Evolutionary conservation across 2,888 invertebrate species (phyloP).

Genomic region (Tineola bisselliella): DNA sequence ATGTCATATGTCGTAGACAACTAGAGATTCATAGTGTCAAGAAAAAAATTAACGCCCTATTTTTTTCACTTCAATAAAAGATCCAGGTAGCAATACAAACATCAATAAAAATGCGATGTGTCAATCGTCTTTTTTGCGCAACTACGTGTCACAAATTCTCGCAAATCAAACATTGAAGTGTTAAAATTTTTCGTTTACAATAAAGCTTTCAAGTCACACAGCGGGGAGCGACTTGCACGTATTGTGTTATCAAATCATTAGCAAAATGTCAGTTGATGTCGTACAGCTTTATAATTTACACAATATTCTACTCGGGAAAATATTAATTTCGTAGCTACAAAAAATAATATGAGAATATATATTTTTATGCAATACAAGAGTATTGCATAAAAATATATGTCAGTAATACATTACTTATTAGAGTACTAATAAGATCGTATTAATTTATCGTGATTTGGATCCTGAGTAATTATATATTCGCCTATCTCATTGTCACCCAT

Average conservation of each 20-base stretch:
- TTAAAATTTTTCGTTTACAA: constrained; percentile 57
- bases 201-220: constrained; percentile 42
- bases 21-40: neutral
- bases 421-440: too few relatives aligned
- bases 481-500: neutral
- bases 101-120: constrained; percentile 61
- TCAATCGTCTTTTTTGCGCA: constrained; percentile 49
- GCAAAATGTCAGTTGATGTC: constrained; percentile 26
- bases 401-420: too few relatives aligned
- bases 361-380: too few relatives aligned
- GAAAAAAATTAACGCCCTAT: constrained; percentile 34
- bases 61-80: constrained; percentile 39
- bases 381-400: too few relatives aligned
- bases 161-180: constrained; percentile 66
- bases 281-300: neutral
- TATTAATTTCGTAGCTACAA: too few relatives aligned
- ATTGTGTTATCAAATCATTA: constrained; percentile 55
- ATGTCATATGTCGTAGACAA: constrained; percentile 39
- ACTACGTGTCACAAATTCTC: constrained; percentile 52
- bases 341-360: too few relatives aligned
- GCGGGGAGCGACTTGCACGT: constrained; percentile 37
- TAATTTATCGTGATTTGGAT: neutral
- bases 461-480: neutral
- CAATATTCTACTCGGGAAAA: neutral
- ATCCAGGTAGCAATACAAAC: constrained; percentile 62